A percentile compares a stretch with the other conserved stretches of the same genome.
These are phyloP conservation scores for Petrophora chlorosata DNA, from an alignment of 2,888 invertebrate genomes.

Conservation along the genomic window DNA sequence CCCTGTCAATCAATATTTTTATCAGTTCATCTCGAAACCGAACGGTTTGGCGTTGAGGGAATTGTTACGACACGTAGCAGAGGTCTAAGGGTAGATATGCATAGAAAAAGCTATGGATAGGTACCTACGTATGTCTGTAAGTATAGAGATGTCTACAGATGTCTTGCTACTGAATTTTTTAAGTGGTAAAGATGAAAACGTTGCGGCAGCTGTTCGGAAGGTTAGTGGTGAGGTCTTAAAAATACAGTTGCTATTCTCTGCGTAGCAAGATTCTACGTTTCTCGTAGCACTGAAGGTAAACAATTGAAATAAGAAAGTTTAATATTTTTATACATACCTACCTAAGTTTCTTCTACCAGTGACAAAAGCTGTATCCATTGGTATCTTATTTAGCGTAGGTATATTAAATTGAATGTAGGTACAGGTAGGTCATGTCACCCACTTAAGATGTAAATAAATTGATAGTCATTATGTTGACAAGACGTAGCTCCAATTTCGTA, in stretches of 20 bases:
- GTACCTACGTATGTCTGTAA: too few species aligned
- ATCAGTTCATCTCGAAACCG: conserved; percentile 63
- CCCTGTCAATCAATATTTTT: conserved; percentile 63
- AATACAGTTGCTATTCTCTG: conserved; percentile 12
- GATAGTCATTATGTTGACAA: too few species aligned
- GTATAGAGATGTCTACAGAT: conserved; percentile 43
- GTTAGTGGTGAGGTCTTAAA: conserved; percentile 34
- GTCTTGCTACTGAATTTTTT: conserved; percentile 56
- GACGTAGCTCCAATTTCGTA: too few species aligned
- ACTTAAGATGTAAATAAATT: too few species aligned
- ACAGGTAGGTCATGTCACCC: too few species aligned
- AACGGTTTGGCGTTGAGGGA: conserved; percentile 62
- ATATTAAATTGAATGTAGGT: too few species aligned
- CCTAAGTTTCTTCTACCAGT: too few species aligned
- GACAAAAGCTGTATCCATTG: too few species aligned
- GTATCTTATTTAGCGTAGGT: too few species aligned
- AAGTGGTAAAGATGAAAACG: conserved; percentile 45
- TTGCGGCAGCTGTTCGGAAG: conserved; percentile 38
- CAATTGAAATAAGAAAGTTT: not conserved
- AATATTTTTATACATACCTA: too few species aligned
- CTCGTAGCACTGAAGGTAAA: conserved; percentile 12
- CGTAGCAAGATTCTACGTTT: conserved; percentile 16
- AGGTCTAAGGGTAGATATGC: conserved; percentile 60
- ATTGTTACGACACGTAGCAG: conserved; percentile 69
- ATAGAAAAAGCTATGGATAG: conserved; percentile 47